Conservation (phyloP, 2,113 vertebrate species). For the Anolis sagrei region DNA sequence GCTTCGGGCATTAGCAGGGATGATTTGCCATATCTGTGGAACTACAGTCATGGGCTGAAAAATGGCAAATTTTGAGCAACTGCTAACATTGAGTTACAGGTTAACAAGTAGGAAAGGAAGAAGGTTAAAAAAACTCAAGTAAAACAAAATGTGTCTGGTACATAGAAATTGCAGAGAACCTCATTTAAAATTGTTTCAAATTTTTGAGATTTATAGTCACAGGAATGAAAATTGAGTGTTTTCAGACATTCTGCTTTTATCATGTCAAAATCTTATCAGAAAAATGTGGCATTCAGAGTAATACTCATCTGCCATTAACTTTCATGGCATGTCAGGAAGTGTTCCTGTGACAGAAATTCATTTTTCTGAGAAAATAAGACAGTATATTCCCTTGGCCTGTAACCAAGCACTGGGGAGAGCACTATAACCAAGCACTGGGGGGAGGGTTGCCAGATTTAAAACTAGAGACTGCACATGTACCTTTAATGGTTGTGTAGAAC, state of each 20-base stretch:
- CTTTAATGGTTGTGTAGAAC: too few relatives aligned
- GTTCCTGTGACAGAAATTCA: background rate
- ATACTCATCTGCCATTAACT: background rate
- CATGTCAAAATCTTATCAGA: background rate
- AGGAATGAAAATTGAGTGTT: constrained; percentile 36
- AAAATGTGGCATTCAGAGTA: background rate
- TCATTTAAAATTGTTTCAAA: background rate
- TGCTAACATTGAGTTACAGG: constrained; percentile 57
- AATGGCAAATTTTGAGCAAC: constrained; percentile 57
- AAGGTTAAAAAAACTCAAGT: constrained; percentile 63
- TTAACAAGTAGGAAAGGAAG: background rate
- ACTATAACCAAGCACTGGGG: too few relatives aligned
- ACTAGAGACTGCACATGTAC: too few relatives aligned
- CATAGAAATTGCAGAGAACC: constrained; percentile 54
- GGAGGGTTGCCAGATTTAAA: background rate
- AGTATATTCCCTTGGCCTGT: background rate
- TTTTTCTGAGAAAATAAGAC: background rate
- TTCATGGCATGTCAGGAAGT: background rate
- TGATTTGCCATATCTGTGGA: constrained; percentile 61
- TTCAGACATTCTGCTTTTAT: background rate
- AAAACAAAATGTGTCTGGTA: constrained; percentile 33
- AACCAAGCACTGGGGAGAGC: background rate
- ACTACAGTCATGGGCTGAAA: constrained; percentile 51
- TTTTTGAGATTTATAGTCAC: constrained; percentile 39
- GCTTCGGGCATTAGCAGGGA: constrained; percentile 49